Evolutionary conservation across 1,140 invertebrate genomes (phyloP).

Genomic region (Sycobia sp.): DNA sequence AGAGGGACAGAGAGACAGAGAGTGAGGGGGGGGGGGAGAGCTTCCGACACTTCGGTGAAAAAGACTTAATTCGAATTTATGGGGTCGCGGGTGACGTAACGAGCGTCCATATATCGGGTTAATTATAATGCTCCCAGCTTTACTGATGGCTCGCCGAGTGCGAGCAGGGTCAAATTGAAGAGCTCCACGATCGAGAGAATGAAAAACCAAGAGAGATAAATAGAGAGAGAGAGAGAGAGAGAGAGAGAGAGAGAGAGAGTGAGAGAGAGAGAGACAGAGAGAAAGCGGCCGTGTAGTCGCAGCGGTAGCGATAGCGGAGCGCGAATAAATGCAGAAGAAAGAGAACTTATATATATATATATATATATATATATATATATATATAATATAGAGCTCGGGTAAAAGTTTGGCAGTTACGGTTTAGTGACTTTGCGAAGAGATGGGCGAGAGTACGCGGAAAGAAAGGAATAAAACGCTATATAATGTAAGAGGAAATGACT

Average conservation of each 20-base stretch:
- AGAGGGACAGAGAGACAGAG: neutral
- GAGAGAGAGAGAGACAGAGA: too few relatives aligned
- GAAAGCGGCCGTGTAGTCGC: too few relatives aligned
- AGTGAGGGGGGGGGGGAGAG: neutral
- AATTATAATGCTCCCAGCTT: conserved; percentile 31
- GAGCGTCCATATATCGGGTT: conserved; percentile 8
- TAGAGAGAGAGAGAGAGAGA: conserved; percentile 1
- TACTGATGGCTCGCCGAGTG: neutral
- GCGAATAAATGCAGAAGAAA: too few relatives aligned
- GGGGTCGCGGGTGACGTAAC: conserved; percentile 23
- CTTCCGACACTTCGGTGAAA: conserved; percentile 8
- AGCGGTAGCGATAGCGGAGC: too few relatives aligned
- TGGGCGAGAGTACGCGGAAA: neutral
- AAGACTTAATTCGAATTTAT: conserved; percentile 34
- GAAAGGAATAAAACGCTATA: neutral
- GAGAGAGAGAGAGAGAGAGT: neutral
- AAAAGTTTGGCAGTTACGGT: conserved; percentile 11
- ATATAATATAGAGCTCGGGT: too few relatives aligned
- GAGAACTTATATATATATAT: too few relatives aligned
- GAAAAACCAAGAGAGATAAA: conserved; percentile 18
- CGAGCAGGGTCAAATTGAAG: conserved; percentile 25
- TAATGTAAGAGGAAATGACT: neutral
- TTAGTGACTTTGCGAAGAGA: neutral
- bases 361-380: too few relatives aligned
- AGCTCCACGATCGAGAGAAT: conserved; percentile 28